phyloP scores from a whole-genome alignment of 2,888 invertebrate species.

The Prosapia bicincta region DNA sequence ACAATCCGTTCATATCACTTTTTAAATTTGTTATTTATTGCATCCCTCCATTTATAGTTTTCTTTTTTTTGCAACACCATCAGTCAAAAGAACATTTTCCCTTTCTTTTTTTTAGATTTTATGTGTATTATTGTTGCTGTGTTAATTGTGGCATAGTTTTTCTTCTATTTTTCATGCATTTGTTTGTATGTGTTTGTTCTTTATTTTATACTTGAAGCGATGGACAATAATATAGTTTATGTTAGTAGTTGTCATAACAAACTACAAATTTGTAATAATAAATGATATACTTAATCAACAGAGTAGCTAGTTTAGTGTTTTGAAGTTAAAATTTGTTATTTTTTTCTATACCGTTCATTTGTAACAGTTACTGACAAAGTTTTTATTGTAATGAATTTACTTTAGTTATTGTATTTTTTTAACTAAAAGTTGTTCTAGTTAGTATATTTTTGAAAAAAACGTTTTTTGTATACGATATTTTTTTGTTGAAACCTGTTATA shows the following conservation, averaged over 20 bases:
- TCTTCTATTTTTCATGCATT: slow-evolving; percentile 2
- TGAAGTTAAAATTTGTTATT: no score
- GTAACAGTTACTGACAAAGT: neutral
- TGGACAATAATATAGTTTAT: neutral
- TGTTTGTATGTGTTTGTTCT: neutral
- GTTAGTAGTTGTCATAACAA: neutral
- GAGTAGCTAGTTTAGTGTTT: neutral
- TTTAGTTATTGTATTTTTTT: neutral
- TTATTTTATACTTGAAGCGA: neutral
- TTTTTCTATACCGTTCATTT: neutral
- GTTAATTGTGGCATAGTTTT: slow-evolving; percentile 27
- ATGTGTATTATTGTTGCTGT: neutral
- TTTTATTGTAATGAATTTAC: neutral
- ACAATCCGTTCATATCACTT: slow-evolving; percentile 42
- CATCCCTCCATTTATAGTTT: neutral
- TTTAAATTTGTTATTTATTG: slow-evolving; percentile 10
- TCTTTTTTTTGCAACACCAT: neutral
- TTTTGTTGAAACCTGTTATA: neutral
- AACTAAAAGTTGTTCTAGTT: no score
- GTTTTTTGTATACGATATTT: neutral
- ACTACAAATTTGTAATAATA: neutral
- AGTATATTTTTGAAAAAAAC: neutral
- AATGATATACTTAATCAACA: neutral
- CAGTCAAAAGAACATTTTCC: neutral
- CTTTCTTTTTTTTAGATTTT: neutral